Evolutionary conservation across 2,113 vertebrate species (phyloP).

Genomic region (Anas platyrhynchos): DNA sequence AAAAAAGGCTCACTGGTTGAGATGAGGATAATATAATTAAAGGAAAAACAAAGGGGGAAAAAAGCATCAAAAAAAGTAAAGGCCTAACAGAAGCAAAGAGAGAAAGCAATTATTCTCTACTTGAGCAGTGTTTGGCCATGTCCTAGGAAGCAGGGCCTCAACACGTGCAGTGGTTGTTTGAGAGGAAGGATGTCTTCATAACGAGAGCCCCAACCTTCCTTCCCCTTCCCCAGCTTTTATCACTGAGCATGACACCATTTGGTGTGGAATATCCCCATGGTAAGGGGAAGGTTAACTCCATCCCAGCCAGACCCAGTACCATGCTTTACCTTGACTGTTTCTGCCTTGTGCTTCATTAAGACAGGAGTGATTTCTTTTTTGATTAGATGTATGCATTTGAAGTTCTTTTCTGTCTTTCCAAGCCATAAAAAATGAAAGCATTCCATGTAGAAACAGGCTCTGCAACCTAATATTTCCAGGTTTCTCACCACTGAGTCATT

Average conservation of each 20-base stretch:
- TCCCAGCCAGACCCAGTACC: too few relatives aligned
- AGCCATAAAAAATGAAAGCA: neutral
- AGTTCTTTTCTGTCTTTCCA: neutral
- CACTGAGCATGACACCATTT: too few relatives aligned
- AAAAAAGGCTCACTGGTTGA: neutral
- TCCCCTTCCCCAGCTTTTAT: too few relatives aligned
- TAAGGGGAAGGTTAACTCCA: too few relatives aligned
- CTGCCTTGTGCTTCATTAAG: slow-evolving; percentile 7
- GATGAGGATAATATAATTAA: neutral
- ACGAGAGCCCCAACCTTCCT: too few relatives aligned
- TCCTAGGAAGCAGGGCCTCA: neutral
- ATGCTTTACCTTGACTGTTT: neutral
- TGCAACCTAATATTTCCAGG: neutral
- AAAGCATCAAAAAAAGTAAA: neutral
- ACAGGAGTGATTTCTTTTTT: neutral
- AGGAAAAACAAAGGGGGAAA: neutral
- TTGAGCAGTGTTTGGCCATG: neutral
- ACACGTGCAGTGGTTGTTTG: neutral
- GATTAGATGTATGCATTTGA: neutral
- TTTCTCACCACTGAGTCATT: neutral
- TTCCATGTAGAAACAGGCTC: neutral
- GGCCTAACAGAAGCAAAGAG: neutral
- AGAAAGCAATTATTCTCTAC: neutral
- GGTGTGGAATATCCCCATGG: too few relatives aligned
- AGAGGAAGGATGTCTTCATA: too few relatives aligned